Conservation (phyloP, 2,113 vertebrate genomes). For the Gallinago undulata region DNA sequence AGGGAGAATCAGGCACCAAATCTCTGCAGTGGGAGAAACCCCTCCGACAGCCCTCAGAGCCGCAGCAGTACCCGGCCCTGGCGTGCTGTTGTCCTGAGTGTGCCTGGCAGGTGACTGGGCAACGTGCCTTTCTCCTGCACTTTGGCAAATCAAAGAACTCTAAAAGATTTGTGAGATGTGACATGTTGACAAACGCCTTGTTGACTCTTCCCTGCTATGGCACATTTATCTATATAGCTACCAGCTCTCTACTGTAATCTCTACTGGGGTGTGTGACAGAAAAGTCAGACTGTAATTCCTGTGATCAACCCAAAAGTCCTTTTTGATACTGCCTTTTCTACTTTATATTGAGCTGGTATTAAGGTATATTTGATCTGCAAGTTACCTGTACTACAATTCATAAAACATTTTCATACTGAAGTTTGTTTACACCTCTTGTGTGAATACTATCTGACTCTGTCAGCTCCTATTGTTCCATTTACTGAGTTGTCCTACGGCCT, state of each 20-base stretch:
- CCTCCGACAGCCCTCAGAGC: not conserved
- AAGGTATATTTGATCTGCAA: not conserved
- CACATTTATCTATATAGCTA: not conserved
- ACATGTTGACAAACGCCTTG: not conserved
- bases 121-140: not conserved
- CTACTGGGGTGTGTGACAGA: not conserved
- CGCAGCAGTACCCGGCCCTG: not conserved
- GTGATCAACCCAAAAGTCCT: not conserved
- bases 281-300: not conserved
- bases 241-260: not conserved
- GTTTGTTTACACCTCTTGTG: not conserved
- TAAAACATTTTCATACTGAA: not conserved
- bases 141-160: not conserved
- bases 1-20: not conserved
- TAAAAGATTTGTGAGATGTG: not conserved
- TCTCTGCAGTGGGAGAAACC: not conserved
- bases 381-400: not conserved
- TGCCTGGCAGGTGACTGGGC: not conserved
- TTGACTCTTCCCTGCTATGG: not conserved
- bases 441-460: not conserved
- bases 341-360: not conserved
- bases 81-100: not conserved
- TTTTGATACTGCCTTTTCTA: not conserved
- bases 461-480: not conserved
- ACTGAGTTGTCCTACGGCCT: not conserved